Base-by-base conservation (phyloP, 2,113 vertebrate genomes). In the Mungos mungo region DNA sequence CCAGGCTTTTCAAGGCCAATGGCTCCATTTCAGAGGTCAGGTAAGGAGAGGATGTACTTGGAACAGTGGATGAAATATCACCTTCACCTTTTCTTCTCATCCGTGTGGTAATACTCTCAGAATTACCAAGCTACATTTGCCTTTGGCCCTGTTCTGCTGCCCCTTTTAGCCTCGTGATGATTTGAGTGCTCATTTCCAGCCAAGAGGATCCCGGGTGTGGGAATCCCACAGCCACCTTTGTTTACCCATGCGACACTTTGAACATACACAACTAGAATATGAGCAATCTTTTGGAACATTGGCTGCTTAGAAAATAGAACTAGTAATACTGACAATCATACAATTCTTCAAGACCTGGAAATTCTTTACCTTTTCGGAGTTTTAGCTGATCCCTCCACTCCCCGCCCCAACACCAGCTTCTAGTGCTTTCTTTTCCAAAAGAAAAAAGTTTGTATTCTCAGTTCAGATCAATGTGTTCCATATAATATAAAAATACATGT, bases 11-110 rank as follows among this genome's bases (percentile, higher is more conserved):
- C 74, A 84, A 94, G 79, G 96, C 74, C 25, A n/a, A 50, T 90
- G 96, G 66, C 96, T 98, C 98, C 92, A 97, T 97, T 98, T 97
- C 97, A 98, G 90, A 97, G 96, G 97, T 98, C 98, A 98, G 98
- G 96, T 98, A 98, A 94, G 97, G 96, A 93, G 77, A 97, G 77
- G 85, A 92, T 7, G 27, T 54, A 52, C 68, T 33, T 76, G 81
- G 47, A 89, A 38, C 65, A 29, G 82, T 0, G 88, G 79, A 97
- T 91, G 92, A 98, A 98, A 97, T 0, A 0, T 87, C 86, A 97
- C 82, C 97, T 95, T 84, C 23, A n/a, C 91, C 31, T 89, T 97
- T 72, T 47, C 33, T 82, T 97, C n/a, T 45, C 25, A 5, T 82
- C 68, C 0, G 7, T 47, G 66, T 38, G 79, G 54, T 84, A 87